Evolutionary conservation across 2,797 vertebrate species (phyloP), one percentile per base, ranked within the genome.

Genomic region (Crossoptilon crossoptilon): DNA sequence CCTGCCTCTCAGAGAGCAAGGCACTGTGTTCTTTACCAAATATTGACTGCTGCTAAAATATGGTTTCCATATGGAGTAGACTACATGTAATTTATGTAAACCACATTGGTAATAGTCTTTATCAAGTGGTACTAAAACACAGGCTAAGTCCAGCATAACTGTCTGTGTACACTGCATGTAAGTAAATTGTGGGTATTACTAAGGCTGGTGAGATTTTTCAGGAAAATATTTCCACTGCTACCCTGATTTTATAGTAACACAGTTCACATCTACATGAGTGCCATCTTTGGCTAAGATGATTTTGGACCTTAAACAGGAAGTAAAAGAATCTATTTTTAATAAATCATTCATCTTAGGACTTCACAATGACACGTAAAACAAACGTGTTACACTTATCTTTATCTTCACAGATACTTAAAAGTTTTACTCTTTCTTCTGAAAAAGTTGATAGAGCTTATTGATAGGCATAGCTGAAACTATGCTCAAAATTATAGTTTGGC

Each of bases 61-160:
- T 94, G 86, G 80, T 90, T 97, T 97, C 96, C 96, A 95, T 95
- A 96, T 97, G 96, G 93, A 55, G 41, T 49, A 86, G 94, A 72
- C 79, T 96, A 56, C 94, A 87, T 95, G 84, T 93, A 96, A 96
- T 97, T 97, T 97, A 97, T 94, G 92, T 88, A 96, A 95, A 96
- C 92, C 91, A 91, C 41, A 51, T 87, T 96, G 84, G 86, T 96
- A 97, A 92, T 94, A 96, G 93, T 93, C 85, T 96, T 93, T 97
- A 93, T 96, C 95, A 96, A 95, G 70, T 95, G 92, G 88, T 95
- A 83, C 87, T 92, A 92, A 91, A 97, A 96, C 83, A 92, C 26
- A 58, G 88, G 39, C 84, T 95, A 89, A 79, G 95, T 73, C 71
- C 93, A 92, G 60, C 48, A 66, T 88, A 94, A 94, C 84, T 75